Evolutionary conservation across 2,888 invertebrate species (phyloP), one percentile per base, ranked within the genome.

Genomic region (Melolontha melolontha): DNA sequence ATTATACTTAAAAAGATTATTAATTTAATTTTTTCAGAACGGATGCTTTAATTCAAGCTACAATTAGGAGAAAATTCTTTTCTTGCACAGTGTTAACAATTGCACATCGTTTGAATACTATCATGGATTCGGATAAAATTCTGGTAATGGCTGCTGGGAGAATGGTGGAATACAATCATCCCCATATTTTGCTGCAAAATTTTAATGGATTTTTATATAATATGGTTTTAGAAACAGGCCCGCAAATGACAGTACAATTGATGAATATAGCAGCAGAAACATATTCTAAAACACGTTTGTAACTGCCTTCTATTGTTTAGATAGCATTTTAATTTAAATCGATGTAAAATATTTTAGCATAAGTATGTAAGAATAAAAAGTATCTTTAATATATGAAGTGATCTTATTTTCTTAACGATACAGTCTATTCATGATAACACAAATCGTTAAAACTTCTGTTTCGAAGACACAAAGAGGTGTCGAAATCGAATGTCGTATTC

Each of bases 51-150:
- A 93, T 94, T 72, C 93, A 94, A 78, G 86, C 85, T 34, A 92
- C 92, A 2, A 93, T 94, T 68, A 84, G 92, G 68, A 85, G 84
- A 55, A 92, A 92, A 79, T 94, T 94, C 77, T 86, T 85, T 1
- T 85, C 88, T 16, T 93, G 92, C 78, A 93, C 93, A 0, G 93
- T 94, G 34, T 85, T 94, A 44, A 94, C 93, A 0, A 91, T 94
- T 51, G 94, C 94, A 34, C 94, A 94, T 82, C 86, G 94, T 22
- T 86, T 94, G 4, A 89, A 94, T 77, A 94, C 94, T 0, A 91
- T 94, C 57, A 93, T 94, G 90, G 94, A 95, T 82, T 92, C 91
- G 0, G 92, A 93, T 83, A 87, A 89, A 81, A 88, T 92, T 71
- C 76, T 88, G 71, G 88, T 88, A 6, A 82, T 89, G 76, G 86